phyloP scores from a whole-genome alignment of 1,140 invertebrate species.

The Cotesia chilonis region DNA sequence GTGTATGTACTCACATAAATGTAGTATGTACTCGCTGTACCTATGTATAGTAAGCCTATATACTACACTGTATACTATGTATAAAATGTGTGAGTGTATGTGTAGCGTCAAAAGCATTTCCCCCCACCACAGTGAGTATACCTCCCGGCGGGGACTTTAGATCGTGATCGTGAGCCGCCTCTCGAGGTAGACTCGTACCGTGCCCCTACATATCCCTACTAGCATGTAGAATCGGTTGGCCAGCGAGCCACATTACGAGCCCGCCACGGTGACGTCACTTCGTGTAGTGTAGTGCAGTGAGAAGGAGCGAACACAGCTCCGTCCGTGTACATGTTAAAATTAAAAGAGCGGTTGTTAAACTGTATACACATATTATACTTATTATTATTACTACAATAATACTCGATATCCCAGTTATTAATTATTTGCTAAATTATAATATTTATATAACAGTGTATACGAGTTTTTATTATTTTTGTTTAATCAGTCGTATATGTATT shows the following conservation, averaged over 20 bases:
- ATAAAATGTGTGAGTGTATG: too few species aligned
- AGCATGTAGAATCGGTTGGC: slow-evolving; percentile 45
- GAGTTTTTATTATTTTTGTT: neutral
- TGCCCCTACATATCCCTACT: slow-evolving; percentile 54
- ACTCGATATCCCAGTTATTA: neutral
- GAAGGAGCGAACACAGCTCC: slow-evolving; percentile 61
- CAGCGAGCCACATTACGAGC: slow-evolving; percentile 60
- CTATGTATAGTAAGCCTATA: too few species aligned
- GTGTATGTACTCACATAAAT: too few species aligned
- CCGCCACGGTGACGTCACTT: slow-evolving; percentile 69
- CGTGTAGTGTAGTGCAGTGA: slow-evolving; percentile 68
- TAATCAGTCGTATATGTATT: too few species aligned
- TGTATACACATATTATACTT: slow-evolving; percentile 18
- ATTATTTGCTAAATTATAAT: neutral
- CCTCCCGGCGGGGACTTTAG: slow-evolving; percentile 42
- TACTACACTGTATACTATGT: too few species aligned
- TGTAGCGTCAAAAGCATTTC: slow-evolving; percentile 17
- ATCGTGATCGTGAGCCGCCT: slow-evolving; percentile 47
- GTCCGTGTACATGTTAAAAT: slow-evolving; percentile 52
- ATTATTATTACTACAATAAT: neutral
- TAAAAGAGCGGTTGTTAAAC: slow-evolving; percentile 35
- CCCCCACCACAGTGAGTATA: slow-evolving; percentile 35
- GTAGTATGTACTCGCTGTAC: too few species aligned
- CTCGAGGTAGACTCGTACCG: slow-evolving; percentile 57
- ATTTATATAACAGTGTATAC: slow-evolving; percentile 20